Evolutionary conservation across 1,140 invertebrate species (phyloP).

Genomic region (Atta cephalotes): DNA sequence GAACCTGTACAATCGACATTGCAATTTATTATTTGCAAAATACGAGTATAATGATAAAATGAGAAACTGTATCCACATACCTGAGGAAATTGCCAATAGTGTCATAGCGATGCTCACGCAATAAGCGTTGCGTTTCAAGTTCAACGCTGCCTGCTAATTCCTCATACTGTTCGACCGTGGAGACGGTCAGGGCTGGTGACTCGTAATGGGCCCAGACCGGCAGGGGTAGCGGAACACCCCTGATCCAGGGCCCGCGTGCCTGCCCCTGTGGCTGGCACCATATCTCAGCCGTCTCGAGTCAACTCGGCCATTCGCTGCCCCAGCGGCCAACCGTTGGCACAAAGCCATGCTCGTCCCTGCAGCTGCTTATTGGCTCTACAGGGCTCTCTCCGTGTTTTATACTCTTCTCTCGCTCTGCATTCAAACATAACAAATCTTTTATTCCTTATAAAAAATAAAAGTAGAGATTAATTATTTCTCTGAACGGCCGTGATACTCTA

Average conservation of each 20-base stretch:
- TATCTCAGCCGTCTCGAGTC: constrained; percentile 91
- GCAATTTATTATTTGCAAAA: neutral
- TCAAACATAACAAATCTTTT: neutral
- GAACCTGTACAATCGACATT: constrained; percentile 86
- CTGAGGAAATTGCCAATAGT: constrained; percentile 94
- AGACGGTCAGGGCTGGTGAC: constrained; percentile 86
- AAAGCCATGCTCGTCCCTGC: constrained; percentile 88
- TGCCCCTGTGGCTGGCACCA: constrained; percentile 86
- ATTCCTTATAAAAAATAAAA: neutral
- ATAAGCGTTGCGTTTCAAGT: constrained; percentile 91
- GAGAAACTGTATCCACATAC: constrained; percentile 76
- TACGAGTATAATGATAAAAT: neutral
- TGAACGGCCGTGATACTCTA: neutral
- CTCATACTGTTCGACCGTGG: constrained; percentile 91
- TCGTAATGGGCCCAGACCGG: constrained; percentile 86
- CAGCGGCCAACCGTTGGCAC: constrained; percentile 93
- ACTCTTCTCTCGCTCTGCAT: constrained; percentile 87
- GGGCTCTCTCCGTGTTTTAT: constrained; percentile 86
- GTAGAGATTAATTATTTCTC: neutral
- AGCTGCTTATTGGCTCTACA: constrained; percentile 87
- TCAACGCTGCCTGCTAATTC: constrained; percentile 92
- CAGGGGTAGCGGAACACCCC: constrained; percentile 85
- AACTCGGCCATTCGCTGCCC: constrained; percentile 97
- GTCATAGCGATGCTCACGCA: constrained; percentile 94
- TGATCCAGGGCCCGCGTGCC: constrained; percentile 86